Conservation (phyloP, 2,797 vertebrate species). For the Acropternis orthonyx region DNA sequence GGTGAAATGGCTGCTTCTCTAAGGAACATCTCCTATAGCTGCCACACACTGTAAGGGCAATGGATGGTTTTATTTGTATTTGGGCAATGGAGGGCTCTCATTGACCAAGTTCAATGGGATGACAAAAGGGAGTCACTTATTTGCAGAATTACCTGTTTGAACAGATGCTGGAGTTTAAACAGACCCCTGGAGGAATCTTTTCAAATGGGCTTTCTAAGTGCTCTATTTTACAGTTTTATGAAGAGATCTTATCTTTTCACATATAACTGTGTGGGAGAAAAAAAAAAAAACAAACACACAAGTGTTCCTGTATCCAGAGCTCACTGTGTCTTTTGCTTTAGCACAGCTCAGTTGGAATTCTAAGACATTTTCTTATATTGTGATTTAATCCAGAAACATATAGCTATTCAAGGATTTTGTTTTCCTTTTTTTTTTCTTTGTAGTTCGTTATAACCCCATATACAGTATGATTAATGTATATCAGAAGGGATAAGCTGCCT, state of each 20-base stretch:
- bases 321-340: background rate
- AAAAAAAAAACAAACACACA: too few species aligned
- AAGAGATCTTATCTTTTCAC: slow-evolving; percentile 5
- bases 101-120: background rate
- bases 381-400: slow-evolving; percentile 5
- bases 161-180: background rate
- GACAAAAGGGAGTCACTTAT: background rate
- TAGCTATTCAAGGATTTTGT: background rate
- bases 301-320: background rate
- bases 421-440: background rate
- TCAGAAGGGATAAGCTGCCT: background rate
- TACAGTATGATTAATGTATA: background rate
- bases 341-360: background rate
- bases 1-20: background rate
- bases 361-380: background rate
- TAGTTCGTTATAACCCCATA: background rate
- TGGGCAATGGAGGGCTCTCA: background rate
- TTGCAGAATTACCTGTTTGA: background rate
- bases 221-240: slow-evolving; percentile 8
- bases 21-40: background rate
- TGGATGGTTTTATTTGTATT: background rate
- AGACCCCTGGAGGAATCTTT: background rate
- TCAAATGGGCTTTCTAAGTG: slow-evolving; percentile 7
- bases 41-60: background rate
- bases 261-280: background rate